Percentiles rank a stretch among this genome's conserved stretches.
phyloP scores from a whole-genome alignment of 2,888 invertebrate genomes.

The Stictocephala bisonia region DNA sequence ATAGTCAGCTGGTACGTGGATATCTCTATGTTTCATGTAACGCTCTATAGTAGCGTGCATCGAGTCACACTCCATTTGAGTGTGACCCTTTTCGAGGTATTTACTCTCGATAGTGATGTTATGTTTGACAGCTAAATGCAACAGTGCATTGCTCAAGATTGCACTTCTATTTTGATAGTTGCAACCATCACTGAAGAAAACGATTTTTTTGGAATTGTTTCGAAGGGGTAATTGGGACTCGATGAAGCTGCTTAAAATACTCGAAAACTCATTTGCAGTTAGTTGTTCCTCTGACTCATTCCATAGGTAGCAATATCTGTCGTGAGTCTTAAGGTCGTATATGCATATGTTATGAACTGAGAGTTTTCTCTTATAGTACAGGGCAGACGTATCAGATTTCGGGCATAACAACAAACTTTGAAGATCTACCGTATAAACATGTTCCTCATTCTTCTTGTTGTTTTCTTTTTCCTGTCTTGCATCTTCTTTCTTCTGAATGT shows the following conservation, averaged over 20 bases:
- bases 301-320: slow-evolving; percentile 26
- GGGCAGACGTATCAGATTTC: slow-evolving; percentile 25
- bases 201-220: slow-evolving; percentile 25
- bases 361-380: slow-evolving; percentile 32
- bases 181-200: slow-evolving; percentile 25
- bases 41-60: slow-evolving; percentile 21
- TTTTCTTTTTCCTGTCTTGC: slow-evolving; percentile 27
- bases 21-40: slow-evolving; percentile 24
- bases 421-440: slow-evolving; percentile 30
- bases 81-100: slow-evolving; percentile 32
- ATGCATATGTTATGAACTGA: slow-evolving; percentile 10
- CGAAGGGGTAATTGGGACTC: slow-evolving; percentile 18
- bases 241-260: slow-evolving; percentile 10
- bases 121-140: neutral
- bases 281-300: slow-evolving; percentile 28
- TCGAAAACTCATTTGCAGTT: slow-evolving; percentile 40
- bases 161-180: slow-evolving; percentile 41
- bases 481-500: slow-evolving; percentile 9
- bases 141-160: slow-evolving; percentile 31
- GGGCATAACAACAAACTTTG: slow-evolving; percentile 21
- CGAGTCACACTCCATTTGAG: slow-evolving; percentile 39
- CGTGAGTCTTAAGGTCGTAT: slow-evolving; percentile 24
- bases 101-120: slow-evolving; percentile 30
- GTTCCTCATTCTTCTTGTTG: neutral
- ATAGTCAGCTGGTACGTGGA: slow-evolving; percentile 41